A percentile compares a stretch with the other conserved stretches of the same genome.
These are phyloP conservation scores for Poecilobothrus nobilitatus DNA, from an alignment of 2,888 invertebrate species.

Conservation along the genomic window DNA sequence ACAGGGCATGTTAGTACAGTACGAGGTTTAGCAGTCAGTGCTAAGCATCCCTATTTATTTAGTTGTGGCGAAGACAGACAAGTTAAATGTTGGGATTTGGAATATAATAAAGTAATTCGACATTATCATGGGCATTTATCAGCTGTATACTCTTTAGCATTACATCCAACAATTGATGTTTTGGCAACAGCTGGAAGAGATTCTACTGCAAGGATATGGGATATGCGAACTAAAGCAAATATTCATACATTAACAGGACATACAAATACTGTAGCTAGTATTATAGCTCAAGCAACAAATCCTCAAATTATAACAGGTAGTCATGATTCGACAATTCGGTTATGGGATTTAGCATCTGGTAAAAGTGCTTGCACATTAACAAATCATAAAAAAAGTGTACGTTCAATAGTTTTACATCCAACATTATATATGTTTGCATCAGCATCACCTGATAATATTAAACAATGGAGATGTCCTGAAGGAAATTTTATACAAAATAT, in stretches of 20 bases:
- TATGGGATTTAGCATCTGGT: constrained; percentile 97
- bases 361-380: constrained; percentile 90
- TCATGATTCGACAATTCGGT: constrained; percentile 91
- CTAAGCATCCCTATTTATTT: constrained; percentile 94
- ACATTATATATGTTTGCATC: constrained; percentile 87
- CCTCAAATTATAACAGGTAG: constrained; percentile 91
- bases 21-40: constrained; percentile 86
- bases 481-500: constrained; percentile 96
- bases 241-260: constrained; percentile 94
- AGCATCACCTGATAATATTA: constrained; percentile 97
- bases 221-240: constrained; percentile 97
- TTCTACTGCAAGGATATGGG: constrained; percentile 95
- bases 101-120: constrained; percentile 94
- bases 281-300: constrained; percentile 85
- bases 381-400: constrained; percentile 95
- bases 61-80: constrained; percentile 98
- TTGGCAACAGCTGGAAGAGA: constrained; percentile 90
- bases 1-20: constrained; percentile 99
- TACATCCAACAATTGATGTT: constrained; percentile 94
- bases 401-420: constrained; percentile 70
- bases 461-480: constrained; percentile 98
- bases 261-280: constrained; percentile 93
- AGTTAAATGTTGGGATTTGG: constrained; percentile 99
- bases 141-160: constrained; percentile 84
- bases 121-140: constrained; percentile 99